phyloP scores from a whole-genome alignment of 1,140 invertebrate species.

The Trinorchestia longiramus region DNA sequence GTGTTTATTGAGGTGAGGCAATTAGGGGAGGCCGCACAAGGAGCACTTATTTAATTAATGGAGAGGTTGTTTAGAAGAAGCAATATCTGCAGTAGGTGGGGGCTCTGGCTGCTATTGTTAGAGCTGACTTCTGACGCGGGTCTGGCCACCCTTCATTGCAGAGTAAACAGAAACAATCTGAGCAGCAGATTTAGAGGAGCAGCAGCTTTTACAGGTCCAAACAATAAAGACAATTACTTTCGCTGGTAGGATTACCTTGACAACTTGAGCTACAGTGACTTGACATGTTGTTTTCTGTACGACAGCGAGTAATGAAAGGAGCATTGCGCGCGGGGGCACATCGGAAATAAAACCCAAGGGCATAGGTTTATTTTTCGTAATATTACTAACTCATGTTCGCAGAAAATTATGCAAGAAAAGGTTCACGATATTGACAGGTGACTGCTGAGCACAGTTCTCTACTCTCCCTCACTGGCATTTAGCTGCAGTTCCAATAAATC shows the following conservation, averaged over 20 bases:
- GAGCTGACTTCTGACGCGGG: not conserved
- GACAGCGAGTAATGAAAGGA: not conserved
- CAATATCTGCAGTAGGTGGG: slow-evolving; percentile 23
- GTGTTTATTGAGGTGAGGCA: not conserved
- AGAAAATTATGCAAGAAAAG: not conserved
- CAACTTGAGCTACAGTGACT: not conserved
- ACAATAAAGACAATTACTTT: slow-evolving; percentile 19
- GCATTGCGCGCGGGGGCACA: not conserved
- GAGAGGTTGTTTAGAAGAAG: not conserved
- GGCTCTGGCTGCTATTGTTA: not conserved
- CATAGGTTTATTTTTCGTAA: not conserved
- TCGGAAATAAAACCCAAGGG: not conserved
- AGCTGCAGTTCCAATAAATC: not conserved
- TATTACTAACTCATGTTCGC: too few relatives aligned
- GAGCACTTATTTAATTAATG: slow-evolving; percentile 2
- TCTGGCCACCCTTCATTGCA: not conserved
- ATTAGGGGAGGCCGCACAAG: not conserved
- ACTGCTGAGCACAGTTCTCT: not conserved
- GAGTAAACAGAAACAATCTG: slow-evolving; percentile 10
- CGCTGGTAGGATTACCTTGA: not conserved
- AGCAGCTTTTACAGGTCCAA: not conserved
- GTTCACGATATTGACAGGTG: not conserved
- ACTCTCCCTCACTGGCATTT: not conserved
- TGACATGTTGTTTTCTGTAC: not conserved
- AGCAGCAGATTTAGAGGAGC: slow-evolving; percentile 27